Base-by-base conservation (phyloP, 2,888 invertebrate species). In the Ferdinandea cuprea region DNA sequence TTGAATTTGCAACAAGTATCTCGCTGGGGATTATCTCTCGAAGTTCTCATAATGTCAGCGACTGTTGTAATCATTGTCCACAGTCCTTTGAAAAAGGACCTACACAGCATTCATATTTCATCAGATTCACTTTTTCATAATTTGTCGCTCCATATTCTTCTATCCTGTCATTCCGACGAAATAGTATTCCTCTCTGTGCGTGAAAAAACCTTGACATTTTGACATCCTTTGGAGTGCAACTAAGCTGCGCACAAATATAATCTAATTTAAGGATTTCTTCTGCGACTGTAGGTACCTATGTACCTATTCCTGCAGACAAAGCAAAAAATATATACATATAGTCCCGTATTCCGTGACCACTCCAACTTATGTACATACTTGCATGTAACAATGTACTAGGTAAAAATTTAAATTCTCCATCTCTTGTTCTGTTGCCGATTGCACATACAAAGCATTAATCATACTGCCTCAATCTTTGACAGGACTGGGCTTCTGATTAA, bases 401-500 rank as follows among this genome's bases (percentile, higher is more conserved):
- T 25, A 25, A 25, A 25, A 25, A 25, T 25, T 25, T 3, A 25
- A 25, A 25, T 25, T 25, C 25, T 25, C 25, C 15, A 40, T 13
- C n/a, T 40, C 6, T 7, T 25, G 2, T 5, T 25, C 25, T 25
- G 25, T 25, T 25, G 3, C 25, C 40, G 46, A 3, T 30, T 30
- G 30, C 32, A 65, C n/a, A n/a, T n/a, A n/a, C n/a, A n/a, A n/a
- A 30, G 1, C 54, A 73, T 79, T 73, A 73, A 73, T 73, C 73
- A 73, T 42, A 59, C 37, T 30, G 59, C 17, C 48, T 50, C 69
- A 52, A 59, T 25, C 52, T 73, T 59, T 59, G 72, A 73, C 66
- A 66, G 65, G 35, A 30, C 46, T 35, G 37, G 37, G 32, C 19
- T 13, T 50, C 69, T 80, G 80, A 80, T 80, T 76, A 74, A 80